Evolutionary conservation across 2,113 vertebrate genomes (phyloP).

Genomic region (Sus scrofa): DNA sequence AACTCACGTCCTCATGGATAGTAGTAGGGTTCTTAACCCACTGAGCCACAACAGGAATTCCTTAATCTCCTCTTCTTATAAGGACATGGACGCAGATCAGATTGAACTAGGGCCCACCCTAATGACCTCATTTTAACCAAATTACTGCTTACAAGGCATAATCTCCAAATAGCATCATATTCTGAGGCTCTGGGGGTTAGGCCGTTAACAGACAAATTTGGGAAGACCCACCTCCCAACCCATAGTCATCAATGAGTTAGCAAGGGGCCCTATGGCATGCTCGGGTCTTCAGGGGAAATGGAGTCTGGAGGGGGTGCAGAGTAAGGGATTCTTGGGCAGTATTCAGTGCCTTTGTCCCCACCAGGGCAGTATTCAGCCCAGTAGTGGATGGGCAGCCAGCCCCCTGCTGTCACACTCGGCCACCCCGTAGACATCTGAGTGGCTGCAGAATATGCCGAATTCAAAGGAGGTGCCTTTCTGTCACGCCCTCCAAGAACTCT

Average conservation of each 20-base stretch:
- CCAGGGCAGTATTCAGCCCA: no score
- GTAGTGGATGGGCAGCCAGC: not conserved
- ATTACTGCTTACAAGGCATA: not conserved
- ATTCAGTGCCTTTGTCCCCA: rapidly evolving
- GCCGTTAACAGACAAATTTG: no score
- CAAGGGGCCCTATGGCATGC: rapidly evolving
- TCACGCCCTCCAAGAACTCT: not conserved
- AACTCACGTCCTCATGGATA: no score
- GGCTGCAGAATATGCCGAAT: not conserved
- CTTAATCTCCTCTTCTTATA: not conserved
- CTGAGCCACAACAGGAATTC: no score
- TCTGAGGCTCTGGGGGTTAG: not conserved
- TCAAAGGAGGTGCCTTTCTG: conserved; percentile 29
- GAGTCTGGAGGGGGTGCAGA: not conserved
- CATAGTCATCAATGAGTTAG: not conserved
- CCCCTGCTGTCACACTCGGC: not conserved
- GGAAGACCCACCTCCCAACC: no score
- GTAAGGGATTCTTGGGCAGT: not conserved
- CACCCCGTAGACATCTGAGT: not conserved
- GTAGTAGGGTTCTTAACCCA: no score
- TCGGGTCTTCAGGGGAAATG: not conserved
- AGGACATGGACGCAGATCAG: not conserved
- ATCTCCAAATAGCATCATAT: not conserved
- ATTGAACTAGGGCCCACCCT: not conserved
- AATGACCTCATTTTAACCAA: not conserved